A percentile compares a stretch with the other conserved stretches of the same genome.
phyloP scores from a whole-genome alignment of 2,113 vertebrate genomes.

The Tamias sibiricus region DNA sequence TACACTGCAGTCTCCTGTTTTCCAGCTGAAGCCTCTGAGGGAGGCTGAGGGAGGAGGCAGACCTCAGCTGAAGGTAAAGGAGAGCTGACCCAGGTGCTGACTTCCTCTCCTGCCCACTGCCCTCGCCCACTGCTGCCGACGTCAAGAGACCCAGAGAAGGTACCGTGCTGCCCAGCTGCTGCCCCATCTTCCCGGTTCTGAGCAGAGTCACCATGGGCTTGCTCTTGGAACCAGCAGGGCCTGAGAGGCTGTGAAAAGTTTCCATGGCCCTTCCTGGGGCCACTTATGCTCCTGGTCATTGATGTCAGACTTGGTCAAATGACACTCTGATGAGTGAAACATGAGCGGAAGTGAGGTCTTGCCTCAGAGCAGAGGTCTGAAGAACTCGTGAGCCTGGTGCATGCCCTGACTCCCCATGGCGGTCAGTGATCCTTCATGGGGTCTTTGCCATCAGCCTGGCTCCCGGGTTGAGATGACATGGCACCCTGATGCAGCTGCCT shows the following conservation, averaged over 20 bases:
- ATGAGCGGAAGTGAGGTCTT: no score
- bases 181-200: no score
- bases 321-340: background rate
- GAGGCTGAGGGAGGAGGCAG: background rate
- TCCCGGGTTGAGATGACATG: background rate
- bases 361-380: no score
- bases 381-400: background rate
- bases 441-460: background rate
- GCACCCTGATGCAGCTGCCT: background rate
- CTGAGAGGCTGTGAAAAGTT: background rate
- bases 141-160: background rate
- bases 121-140: background rate
- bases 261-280: background rate
- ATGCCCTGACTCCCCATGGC: background rate
- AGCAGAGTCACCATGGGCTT: background rate
- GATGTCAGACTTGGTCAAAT: background rate
- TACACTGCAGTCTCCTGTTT: background rate
- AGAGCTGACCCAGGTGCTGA: background rate
- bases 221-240: background rate
- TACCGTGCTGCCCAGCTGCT: background rate
- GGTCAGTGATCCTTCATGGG: background rate
- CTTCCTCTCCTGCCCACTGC: background rate
- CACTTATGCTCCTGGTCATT: background rate
- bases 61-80: background rate
- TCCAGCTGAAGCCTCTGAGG: background rate